Base-by-base conservation (phyloP, 2,888 invertebrate species). In the Drosophila mayaguana region DNA sequence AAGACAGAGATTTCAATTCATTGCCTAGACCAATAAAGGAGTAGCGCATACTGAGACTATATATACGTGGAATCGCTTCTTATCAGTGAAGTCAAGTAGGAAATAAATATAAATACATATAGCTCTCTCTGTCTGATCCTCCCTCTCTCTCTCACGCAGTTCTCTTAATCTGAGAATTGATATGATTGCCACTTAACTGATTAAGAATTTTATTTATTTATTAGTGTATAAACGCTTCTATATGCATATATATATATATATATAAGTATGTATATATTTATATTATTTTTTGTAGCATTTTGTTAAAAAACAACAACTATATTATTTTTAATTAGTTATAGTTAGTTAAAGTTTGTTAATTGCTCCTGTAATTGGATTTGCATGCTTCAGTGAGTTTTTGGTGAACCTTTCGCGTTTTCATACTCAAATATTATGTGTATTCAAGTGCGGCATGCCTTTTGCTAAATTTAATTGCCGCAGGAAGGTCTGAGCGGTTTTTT, bases 341-440 rank as follows among this genome's bases (percentile, higher is more conserved):
- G 87, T 91, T 90, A 88, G 91, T 91, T 91, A 80, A 83, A 79
- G 71, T 80, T 91, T 73, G 90, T 90, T 91, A 91, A 91, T 91
- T 91, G 91, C 82, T 89, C 88, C 74, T 89, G 83, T 91, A 91
- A 91, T 91, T 91, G 86, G 90, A 90, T 91, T 91, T 72, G 71
- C 73, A 72, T 80, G 91, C 91, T 76, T 90, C 89, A 72, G 71
- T 89, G 82, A 73, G 28, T 53, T 81, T 80, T 80, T 68, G 76
- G 72, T 75, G 73, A 76, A 62, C 64, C 77, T 83, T 86, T 77
- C 75, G 84, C 68, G 76, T 73, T 83, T 79, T 82, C 63, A 75
- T 56, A 78, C 70, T 16, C 34, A 75, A 75, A 75, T 86, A 72
- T 73, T 69, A 77, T 65, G 45, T 36, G 50, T 45, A 65, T 62